Conservation (phyloP, 2,888 invertebrate genomes). For the Andrena praecox region DNA sequence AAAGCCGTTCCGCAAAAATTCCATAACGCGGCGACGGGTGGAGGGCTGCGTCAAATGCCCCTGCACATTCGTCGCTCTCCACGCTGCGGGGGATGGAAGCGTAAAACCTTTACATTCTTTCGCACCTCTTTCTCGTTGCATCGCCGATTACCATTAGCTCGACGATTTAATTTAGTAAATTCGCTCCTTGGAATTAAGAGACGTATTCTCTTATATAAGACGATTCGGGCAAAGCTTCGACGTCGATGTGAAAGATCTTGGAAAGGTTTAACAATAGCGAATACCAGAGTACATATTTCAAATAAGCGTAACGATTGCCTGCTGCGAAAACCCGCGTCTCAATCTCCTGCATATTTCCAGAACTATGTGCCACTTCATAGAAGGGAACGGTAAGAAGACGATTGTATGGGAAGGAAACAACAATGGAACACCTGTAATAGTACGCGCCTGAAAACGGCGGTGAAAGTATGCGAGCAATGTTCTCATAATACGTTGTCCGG, state of each 20-base stretch:
- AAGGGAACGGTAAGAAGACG: constrained; percentile 3
- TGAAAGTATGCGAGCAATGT: constrained; percentile 82
- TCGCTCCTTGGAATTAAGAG: constrained; percentile 2
- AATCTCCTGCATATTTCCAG: constrained; percentile 4
- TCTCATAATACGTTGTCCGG: constrained; percentile 83
- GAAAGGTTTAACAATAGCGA: neutral
- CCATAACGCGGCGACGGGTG: constrained; percentile 67
- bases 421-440: constrained; percentile 51
- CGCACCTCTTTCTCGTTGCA: constrained; percentile 65
- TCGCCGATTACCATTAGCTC: constrained; percentile 56
- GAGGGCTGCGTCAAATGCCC: constrained; percentile 68
- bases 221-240: neutral
- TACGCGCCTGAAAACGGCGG: constrained; percentile 73
- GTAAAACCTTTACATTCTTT: constrained; percentile 70
- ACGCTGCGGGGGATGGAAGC: constrained; percentile 30
- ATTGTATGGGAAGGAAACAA: constrained; percentile 24
- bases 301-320: neutral
- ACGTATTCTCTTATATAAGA: neutral
- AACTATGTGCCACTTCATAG: neutral
- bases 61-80: constrained; percentile 57
- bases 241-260: neutral
- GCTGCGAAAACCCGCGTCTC: neutral
- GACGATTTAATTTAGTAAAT: constrained; percentile 53
- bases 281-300: neutral
- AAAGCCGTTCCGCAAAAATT: constrained; percentile 74